Conservation (phyloP, 2,113 vertebrate species). For the Tamias sibiricus region DNA sequence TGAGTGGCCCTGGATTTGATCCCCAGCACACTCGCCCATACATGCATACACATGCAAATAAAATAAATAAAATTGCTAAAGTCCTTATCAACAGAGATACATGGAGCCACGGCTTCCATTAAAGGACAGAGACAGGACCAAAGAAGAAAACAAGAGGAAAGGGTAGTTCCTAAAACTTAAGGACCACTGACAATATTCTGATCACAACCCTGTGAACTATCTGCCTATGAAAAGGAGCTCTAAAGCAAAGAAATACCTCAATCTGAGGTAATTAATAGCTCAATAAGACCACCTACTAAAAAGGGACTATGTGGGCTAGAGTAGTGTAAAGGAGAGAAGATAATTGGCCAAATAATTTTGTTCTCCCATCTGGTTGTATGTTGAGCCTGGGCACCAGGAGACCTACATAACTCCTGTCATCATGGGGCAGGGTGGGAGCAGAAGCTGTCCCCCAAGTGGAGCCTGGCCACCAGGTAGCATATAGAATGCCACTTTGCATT, state of each 20-base stretch:
- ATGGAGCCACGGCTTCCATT: neutral
- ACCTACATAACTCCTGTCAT: fast-evolving
- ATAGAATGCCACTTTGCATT: neutral
- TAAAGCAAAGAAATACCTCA: neutral
- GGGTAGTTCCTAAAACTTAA: neutral
- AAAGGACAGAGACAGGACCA: neutral
- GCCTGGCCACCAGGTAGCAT: no score
- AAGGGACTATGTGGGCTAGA: neutral
- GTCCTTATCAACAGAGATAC: no score
- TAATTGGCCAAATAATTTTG: neutral
- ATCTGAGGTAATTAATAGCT: neutral
- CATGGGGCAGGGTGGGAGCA: fast-evolving
- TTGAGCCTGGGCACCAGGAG: neutral
- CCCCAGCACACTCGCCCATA: neutral
- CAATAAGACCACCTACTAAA: neutral
- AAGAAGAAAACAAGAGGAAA: neutral
- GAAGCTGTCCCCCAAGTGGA: neutral
- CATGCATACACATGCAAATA: no score
- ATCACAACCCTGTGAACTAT: neutral
- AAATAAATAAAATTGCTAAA: neutral
- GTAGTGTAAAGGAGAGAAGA: neutral
- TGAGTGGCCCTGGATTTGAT: neutral
- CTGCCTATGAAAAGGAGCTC: neutral
- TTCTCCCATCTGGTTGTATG: neutral
- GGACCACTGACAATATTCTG: neutral